Conservation (phyloP, 2,113 vertebrate genomes). For the Euleptes europaea region DNA sequence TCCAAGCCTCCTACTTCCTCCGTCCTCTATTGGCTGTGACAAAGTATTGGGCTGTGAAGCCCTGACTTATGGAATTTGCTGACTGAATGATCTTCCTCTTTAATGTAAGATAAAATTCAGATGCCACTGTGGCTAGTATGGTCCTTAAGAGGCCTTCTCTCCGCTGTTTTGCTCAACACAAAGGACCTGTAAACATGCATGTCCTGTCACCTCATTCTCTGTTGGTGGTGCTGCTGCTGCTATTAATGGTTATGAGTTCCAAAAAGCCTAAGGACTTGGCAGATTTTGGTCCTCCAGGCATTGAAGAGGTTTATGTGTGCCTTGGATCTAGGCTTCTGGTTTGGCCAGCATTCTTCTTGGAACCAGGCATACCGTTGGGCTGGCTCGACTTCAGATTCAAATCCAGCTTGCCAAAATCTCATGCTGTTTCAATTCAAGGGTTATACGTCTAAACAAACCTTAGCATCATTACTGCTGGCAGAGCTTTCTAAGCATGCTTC, state of each 20-base stretch:
- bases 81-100: neutral
- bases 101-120: conserved; percentile 45
- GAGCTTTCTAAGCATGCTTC: neutral
- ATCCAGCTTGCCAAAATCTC: conserved; percentile 7
- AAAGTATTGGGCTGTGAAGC: neutral
- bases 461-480: neutral
- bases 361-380: neutral
- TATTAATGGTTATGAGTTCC: conserved; percentile 47
- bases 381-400: neutral
- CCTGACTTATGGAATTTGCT: neutral
- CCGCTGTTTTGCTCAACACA: neutral
- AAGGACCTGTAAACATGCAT: neutral
- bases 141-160: neutral
- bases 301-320: neutral
- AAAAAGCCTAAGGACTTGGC: neutral
- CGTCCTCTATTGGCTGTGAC: neutral
- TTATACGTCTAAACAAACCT: neutral
- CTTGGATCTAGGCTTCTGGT: neutral
- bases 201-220: conserved; percentile 57
- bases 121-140: neutral
- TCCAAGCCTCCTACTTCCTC: neutral
- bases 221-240: neutral
- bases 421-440: conserved; percentile 13
- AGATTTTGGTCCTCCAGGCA: neutral
- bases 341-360: neutral